Evolutionary conservation across 1,140 invertebrate genomes (phyloP).

Genomic region (Bombus cullumanus): DNA sequence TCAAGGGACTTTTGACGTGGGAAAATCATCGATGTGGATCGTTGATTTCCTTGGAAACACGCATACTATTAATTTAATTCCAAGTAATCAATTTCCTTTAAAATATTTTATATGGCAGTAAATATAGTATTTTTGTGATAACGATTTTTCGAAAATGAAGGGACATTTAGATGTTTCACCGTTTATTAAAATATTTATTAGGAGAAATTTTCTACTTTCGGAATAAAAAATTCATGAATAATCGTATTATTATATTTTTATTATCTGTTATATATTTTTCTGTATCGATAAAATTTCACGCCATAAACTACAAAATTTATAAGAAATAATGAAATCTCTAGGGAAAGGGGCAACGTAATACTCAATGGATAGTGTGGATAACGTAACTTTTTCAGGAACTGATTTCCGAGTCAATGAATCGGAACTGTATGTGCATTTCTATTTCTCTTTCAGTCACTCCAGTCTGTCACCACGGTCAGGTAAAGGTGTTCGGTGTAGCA

Average conservation of each 20-base stretch:
- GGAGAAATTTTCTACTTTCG: not conserved
- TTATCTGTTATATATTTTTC: no score
- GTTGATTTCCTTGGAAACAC: no score
- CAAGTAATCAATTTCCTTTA: not conserved
- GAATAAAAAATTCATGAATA: not conserved
- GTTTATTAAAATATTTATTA: not conserved
- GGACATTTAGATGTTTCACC: not conserved
- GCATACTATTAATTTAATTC: not conserved
- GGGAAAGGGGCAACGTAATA: not conserved
- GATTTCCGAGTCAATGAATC: not conserved
- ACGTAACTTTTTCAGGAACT: not conserved
- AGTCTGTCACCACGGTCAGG: constrained; percentile 87
- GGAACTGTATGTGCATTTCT: not conserved
- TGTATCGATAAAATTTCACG: no score
- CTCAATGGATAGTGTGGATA: no score
- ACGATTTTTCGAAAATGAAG: not conserved
- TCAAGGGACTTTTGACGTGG: not conserved
- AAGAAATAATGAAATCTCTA: not conserved
- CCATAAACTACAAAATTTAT: no score
- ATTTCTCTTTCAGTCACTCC: constrained; percentile 85
- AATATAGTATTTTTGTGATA: not conserved
- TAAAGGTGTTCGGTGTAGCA: constrained; percentile 89
- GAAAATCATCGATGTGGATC: not conserved
- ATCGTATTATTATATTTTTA: no score
- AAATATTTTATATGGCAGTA: not conserved